Percentiles rank a stretch among this genome's conserved stretches.
phyloP scores from a whole-genome alignment of 2,888 invertebrate species.

The Orthonychiurus folsomi region DNA sequence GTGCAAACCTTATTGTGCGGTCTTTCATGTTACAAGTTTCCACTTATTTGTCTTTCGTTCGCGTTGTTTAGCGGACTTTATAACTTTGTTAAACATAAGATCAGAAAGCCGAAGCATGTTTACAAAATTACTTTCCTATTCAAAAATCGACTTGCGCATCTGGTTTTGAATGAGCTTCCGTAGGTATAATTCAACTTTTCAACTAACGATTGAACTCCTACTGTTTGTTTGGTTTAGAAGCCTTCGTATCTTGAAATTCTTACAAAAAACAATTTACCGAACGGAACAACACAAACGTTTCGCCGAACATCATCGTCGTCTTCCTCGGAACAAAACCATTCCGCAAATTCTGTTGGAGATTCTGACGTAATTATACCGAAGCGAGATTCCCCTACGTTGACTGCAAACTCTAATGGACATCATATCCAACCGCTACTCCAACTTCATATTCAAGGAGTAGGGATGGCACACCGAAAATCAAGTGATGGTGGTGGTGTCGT shows the following conservation, averaged over 20 bases:
- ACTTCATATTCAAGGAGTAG: slow-evolving; percentile 14
- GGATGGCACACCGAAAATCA: slow-evolving; percentile 19
- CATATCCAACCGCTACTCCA: slow-evolving; percentile 20
- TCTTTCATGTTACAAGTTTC: too few species aligned
- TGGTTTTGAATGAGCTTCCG: too few species aligned
- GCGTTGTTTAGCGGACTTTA: too few species aligned
- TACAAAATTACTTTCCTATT: too few species aligned
- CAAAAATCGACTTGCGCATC: too few species aligned
- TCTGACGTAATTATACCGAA: not conserved
- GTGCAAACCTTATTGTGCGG: too few species aligned
- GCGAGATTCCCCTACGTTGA: not conserved
- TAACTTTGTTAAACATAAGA: too few species aligned
- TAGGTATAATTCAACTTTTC: too few species aligned
- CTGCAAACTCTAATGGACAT: slow-evolving; percentile 10
- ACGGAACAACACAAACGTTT: not conserved
- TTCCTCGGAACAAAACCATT: slow-evolving; percentile 8
- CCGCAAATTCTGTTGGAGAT: slow-evolving; percentile 8
- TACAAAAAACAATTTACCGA: slow-evolving; percentile 23
- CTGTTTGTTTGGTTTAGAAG: too few species aligned
- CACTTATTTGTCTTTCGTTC: too few species aligned
- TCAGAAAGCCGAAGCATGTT: too few species aligned
- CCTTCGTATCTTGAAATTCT: slow-evolving; percentile 37
- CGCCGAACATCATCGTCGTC: slow-evolving; percentile 2
- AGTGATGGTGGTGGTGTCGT: slow-evolving; percentile 15
- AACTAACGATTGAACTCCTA: too few species aligned